Conservation (phyloP, 2,888 invertebrate genomes). For the Tenthredo notha region DNA sequence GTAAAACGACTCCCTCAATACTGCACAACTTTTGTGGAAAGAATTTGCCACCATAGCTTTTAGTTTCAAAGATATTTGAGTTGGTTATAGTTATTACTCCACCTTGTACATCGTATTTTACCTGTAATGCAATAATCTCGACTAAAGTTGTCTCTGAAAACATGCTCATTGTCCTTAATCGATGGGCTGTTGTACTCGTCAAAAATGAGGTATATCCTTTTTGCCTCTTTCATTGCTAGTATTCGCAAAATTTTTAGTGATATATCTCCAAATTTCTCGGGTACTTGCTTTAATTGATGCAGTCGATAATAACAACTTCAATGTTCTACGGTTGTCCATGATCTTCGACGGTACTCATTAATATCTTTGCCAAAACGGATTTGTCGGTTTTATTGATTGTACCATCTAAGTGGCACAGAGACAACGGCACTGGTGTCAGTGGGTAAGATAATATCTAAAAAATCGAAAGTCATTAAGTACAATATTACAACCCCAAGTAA, state of each 20-base stretch:
- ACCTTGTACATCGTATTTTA: neutral
- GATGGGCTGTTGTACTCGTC: slow-evolving; percentile 61
- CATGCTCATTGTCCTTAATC: slow-evolving; percentile 62
- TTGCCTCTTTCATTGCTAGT: neutral
- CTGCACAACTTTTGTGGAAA: no score
- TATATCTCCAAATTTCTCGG: slow-evolving; percentile 3
- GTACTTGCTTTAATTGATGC: neutral
- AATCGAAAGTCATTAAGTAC: no score
- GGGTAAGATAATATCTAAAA: no score
- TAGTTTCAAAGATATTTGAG: no score
- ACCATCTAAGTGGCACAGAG: slow-evolving; percentile 1
- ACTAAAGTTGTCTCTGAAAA: neutral
- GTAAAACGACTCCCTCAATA: no score
- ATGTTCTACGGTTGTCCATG: no score
- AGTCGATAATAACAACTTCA: no score
- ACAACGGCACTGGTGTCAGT: neutral
- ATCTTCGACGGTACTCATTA: neutral
- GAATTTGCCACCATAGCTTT: no score
- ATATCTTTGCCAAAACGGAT: slow-evolving; percentile 4
- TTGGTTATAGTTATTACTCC: no score
- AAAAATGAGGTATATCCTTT: slow-evolving; percentile 57
- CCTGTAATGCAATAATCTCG: neutral
- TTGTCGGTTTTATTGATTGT: neutral
- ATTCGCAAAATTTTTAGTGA: neutral
- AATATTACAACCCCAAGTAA: neutral